Base-by-base conservation (phyloP, 2,113 vertebrate genomes). In the Salvelinus namaycush region DNA sequence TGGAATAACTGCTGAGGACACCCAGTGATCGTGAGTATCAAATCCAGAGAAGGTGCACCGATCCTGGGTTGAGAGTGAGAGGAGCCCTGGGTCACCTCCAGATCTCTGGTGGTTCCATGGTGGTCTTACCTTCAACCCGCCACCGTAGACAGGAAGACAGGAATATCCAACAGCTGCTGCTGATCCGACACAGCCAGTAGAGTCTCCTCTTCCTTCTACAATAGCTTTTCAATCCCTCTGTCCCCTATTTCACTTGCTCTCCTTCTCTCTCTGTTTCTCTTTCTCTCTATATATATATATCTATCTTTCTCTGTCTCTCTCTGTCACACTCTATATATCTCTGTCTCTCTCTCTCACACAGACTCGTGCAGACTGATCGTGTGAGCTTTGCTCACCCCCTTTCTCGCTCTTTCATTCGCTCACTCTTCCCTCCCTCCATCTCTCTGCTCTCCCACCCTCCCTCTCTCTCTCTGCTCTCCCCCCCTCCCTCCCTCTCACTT, bases 171-270 rank as follows among this genome's bases (percentile, higher is more conserved):
- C 72, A 72, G 69, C 81, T 80, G 80, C 85, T 80, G 79, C 85
- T 88, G 94, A 93, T 92, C 93, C 78, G 76, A 79, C 60, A 76
- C 54, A 81, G 86, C 67, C 79, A 20, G 81, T 70, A 75, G 76
- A 79, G 71, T 85, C 78, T 76, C 80, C 2, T 44, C 39, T 79
- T 74, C 82, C 79, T 93, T 90, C 90, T 93, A 93, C 93, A 95
- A 94, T 95, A 93, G 94, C 95, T 95, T 95, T 94, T 95, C 92
- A 94, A 94, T 93, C 93, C 92, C 92, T 94, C 92, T 94, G 65
- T 67, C 88, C 90, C 92, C 81, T 81, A 89, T 80, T 78, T 79
- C 78, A 79, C 86, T 86, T 83, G 79, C 86, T 87, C 85, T 68
- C 81, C 75, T 83, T 39, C 34, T 39, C 34, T 39, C 39, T 39